phyloP scores from a whole-genome alignment of 2,797 vertebrate species.

The Uromys caudimaculatus region DNA sequence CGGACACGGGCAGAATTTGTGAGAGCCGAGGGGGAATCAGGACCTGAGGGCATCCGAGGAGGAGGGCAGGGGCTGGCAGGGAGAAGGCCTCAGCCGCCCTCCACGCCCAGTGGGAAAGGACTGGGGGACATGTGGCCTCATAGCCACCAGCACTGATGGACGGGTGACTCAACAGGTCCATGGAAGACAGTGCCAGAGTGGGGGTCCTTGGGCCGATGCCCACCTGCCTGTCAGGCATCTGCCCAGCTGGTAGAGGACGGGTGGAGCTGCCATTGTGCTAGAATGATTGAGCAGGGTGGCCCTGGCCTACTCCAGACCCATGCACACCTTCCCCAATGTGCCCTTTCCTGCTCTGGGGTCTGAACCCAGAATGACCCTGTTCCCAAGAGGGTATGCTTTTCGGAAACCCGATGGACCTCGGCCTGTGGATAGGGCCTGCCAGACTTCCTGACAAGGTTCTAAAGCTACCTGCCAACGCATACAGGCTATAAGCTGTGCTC shows the following conservation, averaged over 20 bases:
- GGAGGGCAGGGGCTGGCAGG: conserved; percentile 87
- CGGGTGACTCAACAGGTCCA: background rate
- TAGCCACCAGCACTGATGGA: background rate
- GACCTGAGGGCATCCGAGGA: conserved; percentile 91
- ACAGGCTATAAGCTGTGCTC: too few species aligned
- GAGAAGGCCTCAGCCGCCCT: conserved; percentile 72
- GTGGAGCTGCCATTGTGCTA: rapidly evolving
- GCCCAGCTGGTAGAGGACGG: background rate
- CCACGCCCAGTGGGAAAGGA: conserved; percentile 60
- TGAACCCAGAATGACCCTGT: rapidly evolving
- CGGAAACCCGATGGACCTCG: rapidly evolving
- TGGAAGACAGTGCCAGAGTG: background rate
- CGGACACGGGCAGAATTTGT: conserved; percentile 93
- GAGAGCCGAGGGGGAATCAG: conserved; percentile 89
- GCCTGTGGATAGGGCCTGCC: background rate
- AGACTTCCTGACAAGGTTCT: rapidly evolving
- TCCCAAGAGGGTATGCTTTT: background rate
- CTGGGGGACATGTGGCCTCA: rapidly evolving
- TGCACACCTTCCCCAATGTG: rapidly evolving
- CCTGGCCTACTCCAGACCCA: background rate
- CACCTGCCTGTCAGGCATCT: background rate
- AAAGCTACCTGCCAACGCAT: background rate
- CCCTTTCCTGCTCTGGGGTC: rapidly evolving
- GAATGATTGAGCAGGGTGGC: rapidly evolving
- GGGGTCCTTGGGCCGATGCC: background rate